Base-by-base conservation (phyloP, 1,140 invertebrate genomes). In the Drosophila seguyi region DNA sequence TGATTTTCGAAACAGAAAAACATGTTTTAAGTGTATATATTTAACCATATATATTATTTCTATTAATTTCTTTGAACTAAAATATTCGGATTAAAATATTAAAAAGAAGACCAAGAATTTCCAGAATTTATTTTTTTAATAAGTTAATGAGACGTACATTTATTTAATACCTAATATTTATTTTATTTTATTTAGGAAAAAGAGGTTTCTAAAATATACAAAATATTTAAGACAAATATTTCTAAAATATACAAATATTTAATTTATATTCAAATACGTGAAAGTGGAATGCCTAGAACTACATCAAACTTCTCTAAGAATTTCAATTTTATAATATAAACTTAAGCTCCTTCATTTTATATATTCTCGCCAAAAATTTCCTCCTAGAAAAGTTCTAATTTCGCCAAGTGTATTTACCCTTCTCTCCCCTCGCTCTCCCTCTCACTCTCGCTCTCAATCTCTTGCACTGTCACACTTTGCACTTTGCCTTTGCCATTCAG, bases 401-500 rank as follows among this genome's bases (percentile, higher is more conserved):
- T 56, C 27, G 6, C 45, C 2, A 2, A 58, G 60, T 62, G 60
- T 42, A 38, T 57, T 59, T 36, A 60, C 60, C 50, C 42, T 31
- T 20, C 41, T n/a, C 48, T 48, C 20, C 13, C 65, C 39, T 22
- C 34, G n/a, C 22, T 44, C 13, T n/a, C 25, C 34, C 45, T 14
- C 25, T 18, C 66, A 53, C 34, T 36, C 38, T 38, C 56, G 56
- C 56, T 53, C n/a, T 47, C 42, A 31, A 42, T 75, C 61, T 56
- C 48, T 75, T 38, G 73, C 48, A 57, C 56, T 63, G 63, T 69
- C 68, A 79, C 77, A 79, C 68, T 78, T 79, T 79, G 77, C 75
- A 79, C 75, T 79, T 78, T 79, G 76, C 62, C 66, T 68, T 68
- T 52, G 62, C 66, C 75, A 78, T 72, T 78, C 34, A 75, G 59